These are phyloP conservation scores for Cochlearius cochlearius DNA, from an alignment of 2,113 vertebrate species.

Conservation along the genomic window DNA sequence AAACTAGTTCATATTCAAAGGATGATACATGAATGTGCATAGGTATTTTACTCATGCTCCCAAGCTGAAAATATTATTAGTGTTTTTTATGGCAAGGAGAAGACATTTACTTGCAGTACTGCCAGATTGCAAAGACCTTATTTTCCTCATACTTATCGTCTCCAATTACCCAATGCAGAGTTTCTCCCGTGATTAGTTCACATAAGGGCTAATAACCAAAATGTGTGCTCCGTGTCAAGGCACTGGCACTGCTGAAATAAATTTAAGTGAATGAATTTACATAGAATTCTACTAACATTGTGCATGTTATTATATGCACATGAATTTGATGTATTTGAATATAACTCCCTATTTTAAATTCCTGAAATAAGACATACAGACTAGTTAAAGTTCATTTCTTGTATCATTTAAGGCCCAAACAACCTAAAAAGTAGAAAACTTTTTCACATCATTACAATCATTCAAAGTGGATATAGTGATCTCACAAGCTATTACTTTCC, in stretches of 20 bases:
- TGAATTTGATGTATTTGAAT: conserved; percentile 9
- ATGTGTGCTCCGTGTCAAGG: background rate
- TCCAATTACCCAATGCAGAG: conserved; percentile 7
- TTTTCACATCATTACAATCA: background rate
- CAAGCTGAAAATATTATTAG: conserved; percentile 27
- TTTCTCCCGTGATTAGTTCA: conserved; percentile 36
- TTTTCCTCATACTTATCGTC: background rate
- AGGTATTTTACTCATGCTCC: background rate
- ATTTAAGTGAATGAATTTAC: conserved; percentile 25
- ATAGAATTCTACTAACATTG: background rate
- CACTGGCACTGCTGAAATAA: conserved; percentile 3
- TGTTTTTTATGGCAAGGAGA: background rate
- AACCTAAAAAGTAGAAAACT: background rate
- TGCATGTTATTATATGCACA: background rate
- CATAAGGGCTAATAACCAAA: conserved; percentile 24
- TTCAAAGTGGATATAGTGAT: background rate
- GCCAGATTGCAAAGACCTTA: conserved; percentile 14
- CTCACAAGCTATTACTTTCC: background rate
- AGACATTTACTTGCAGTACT: conserved; percentile 12
- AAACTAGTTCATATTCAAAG: background rate
- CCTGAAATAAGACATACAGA: background rate
- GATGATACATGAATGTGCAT: background rate
- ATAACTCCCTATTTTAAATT: background rate
- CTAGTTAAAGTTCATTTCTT: conserved; percentile 27
- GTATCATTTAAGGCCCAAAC: background rate